These are phyloP conservation scores for Oreortyx pictus DNA, from an alignment of 2,797 vertebrate genomes.

Conservation along the genomic window DNA sequence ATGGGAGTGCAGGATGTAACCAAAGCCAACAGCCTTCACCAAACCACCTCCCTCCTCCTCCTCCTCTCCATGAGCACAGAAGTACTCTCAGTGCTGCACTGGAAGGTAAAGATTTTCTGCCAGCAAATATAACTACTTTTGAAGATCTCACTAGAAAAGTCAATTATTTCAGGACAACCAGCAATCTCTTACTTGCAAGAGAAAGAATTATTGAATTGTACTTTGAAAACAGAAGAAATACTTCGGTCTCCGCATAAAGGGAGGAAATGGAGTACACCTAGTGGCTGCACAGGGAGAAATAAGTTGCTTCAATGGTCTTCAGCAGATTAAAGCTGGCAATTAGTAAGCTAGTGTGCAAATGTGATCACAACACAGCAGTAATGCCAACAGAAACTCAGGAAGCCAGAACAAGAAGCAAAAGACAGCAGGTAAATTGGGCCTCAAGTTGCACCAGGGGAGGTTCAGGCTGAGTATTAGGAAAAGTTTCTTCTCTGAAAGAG, in stretches of 20 bases:
- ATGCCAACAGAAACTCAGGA: not conserved
- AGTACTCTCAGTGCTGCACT: accelerated
- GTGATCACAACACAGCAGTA: not conserved
- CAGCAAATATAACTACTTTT: not conserved
- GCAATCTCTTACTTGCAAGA: not conserved
- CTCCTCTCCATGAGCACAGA: not conserved
- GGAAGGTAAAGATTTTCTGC: not conserved
- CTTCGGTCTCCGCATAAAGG: not conserved
- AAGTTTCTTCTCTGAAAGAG: too few relatives aligned
- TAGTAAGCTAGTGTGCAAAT: constrained; percentile 26
- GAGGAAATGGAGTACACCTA: not conserved
- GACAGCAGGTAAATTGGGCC: not conserved
- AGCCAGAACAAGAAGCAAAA: not conserved
- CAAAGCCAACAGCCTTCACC: not conserved
- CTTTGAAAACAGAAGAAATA: not conserved
- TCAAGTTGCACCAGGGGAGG: too few relatives aligned
- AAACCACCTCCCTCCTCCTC: not conserved
- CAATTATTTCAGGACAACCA: not conserved
- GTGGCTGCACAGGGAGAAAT: not conserved
- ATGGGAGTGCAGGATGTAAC: not conserved
- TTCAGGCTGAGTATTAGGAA: too few relatives aligned
- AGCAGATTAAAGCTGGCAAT: constrained; percentile 34
- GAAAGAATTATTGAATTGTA: not conserved
- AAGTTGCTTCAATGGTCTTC: not conserved
- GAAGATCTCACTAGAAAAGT: not conserved